A percentile compares a stretch with the other conserved stretches of the same genome.
Evolutionary conservation across 2,113 vertebrate species (phyloP).

Genomic region (Rhinopomastus cyanomelas): DNA sequence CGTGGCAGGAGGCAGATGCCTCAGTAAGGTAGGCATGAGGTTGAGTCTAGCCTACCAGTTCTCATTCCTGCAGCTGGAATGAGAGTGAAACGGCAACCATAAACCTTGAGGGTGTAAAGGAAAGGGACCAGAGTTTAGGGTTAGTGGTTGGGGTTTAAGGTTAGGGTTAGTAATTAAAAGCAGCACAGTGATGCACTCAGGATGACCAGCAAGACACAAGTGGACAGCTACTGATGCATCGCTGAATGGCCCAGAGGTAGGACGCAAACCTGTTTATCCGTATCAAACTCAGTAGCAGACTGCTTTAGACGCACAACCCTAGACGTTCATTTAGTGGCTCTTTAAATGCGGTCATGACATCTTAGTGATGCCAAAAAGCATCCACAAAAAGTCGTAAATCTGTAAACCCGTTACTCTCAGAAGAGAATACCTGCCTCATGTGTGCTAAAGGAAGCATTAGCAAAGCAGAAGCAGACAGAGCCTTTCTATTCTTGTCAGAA

Average conservation of each 20-base stretch:
- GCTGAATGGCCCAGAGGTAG: not conserved
- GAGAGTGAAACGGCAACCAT: not conserved
- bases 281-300: not conserved
- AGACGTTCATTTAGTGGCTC: not conserved
- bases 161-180: not conserved
- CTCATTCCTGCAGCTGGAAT: not conserved
- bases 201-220: not conserved
- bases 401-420: not conserved
- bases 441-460: not conserved
- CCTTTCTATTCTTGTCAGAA: not conserved
- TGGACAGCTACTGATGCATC: not conserved
- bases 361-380: not conserved
- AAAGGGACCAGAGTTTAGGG: too few relatives aligned
- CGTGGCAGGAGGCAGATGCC: not conserved
- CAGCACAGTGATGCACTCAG: not conserved
- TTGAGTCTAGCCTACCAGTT: not conserved
- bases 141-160: too few relatives aligned
- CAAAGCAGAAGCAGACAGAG: not conserved
- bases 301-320: not conserved
- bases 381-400: not conserved
- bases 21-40: not conserved
- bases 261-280: not conserved
- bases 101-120: not conserved
- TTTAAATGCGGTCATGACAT: not conserved
- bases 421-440: not conserved